A percentile compares a stretch with the other conserved stretches of the same genome.
These are phyloP conservation scores for Tineola bisselliella DNA, from an alignment of 2,888 invertebrate genomes.

Conservation along the genomic window DNA sequence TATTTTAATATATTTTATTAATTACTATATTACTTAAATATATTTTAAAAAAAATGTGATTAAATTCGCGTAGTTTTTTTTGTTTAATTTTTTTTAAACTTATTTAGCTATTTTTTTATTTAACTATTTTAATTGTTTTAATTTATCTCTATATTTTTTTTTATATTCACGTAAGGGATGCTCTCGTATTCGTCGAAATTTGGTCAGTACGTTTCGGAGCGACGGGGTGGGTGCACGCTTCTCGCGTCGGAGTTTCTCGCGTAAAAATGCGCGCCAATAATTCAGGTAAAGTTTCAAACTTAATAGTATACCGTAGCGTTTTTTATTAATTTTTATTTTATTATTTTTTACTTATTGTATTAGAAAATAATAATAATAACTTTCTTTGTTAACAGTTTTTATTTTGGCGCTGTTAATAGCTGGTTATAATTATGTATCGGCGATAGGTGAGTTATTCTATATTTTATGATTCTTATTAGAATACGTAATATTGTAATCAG, in stretches of 20 bases:
- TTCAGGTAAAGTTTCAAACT: slow-evolving; percentile 3
- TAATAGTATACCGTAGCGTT: background rate
- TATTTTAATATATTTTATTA: too few relatives aligned
- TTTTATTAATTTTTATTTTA: background rate
- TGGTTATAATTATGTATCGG: background rate
- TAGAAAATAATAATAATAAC: too few relatives aligned
- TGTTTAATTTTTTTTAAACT: too few relatives aligned
- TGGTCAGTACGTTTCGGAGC: slow-evolving; percentile 30
- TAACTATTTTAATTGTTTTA: background rate
- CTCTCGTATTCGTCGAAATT: background rate
- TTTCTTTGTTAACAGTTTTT: slow-evolving; percentile 1
- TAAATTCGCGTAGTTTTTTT: background rate
- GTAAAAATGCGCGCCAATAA: slow-evolving; percentile 7
- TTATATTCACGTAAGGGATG: too few relatives aligned
- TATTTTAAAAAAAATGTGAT: background rate
- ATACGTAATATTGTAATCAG: too few relatives aligned
- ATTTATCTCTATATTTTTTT: too few relatives aligned
- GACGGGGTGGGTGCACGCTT: slow-evolving; percentile 36
- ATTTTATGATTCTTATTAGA: too few relatives aligned
- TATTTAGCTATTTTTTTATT: background rate
- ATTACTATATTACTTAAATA: too few relatives aligned
- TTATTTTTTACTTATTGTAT: too few relatives aligned
- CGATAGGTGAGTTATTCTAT: background rate
- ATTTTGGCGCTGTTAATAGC: background rate
- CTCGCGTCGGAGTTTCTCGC: slow-evolving; percentile 17